Evolutionary conservation across 2,797 vertebrate genomes (phyloP), one percentile per base, ranked within the genome.

Genomic region (Pipistrellus pygmaeus): DNA sequence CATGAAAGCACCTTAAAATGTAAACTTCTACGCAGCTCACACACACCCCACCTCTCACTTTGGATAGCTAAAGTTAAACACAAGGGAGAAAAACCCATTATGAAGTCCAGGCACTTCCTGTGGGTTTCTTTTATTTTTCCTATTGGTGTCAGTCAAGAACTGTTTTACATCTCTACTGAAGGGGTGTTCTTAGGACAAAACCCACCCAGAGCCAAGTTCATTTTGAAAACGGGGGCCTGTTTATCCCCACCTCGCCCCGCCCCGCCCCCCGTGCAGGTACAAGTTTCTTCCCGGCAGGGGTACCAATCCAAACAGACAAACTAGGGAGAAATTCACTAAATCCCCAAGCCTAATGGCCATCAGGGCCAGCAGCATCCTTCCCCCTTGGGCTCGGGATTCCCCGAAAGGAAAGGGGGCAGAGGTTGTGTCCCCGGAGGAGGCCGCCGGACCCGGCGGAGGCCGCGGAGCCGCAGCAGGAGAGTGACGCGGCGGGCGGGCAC

Each of bases 401-500:
- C n/a, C 60, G 8, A 20, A 14, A 64, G 51, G 6, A 27, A 53
- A 44, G 3, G 4, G 27, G 35, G 32, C 2, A 7, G 30, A 18
- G 21, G 27, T 6, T 0, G 35, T 4, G 44, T 48, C 15, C 10
- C 1, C 18, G 18, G 23, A 13, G 46, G 46, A 10, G 23, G 48
- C 0, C 13, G 11, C 35, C 46, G 6, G 46, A 9, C 4, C 44
- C 44, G 44, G 44, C 44, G 44, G 44, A 44, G 0, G 44, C n/a
- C 75, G 9, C 44, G 44, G 44, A 44, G 44, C 44, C 44, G 44
- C 46, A 57, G 41, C 55, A 2, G 53, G 5, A 7, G 18, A 82
- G 30, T 73, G 95, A 80, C 82, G 78, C 88, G 30, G 5, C 44
- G 69, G 82, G 80, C 82, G 73, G 89, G 88, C 97, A 96, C 97